Base-by-base conservation (phyloP, 2,797 vertebrate species). In the Eulemur coronatus region DNA sequence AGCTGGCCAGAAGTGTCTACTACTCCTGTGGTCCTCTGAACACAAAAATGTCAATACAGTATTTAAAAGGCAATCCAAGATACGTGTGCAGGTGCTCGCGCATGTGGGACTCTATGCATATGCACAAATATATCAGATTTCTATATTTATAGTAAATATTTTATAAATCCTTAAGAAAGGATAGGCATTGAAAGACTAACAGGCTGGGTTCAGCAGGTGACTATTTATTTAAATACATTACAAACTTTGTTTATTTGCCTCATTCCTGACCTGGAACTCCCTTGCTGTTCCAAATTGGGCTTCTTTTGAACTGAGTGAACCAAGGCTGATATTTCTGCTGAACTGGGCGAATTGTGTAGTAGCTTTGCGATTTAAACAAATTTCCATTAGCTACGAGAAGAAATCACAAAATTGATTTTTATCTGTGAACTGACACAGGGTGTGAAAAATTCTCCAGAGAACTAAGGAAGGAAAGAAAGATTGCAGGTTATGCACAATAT, bases 381-480 rank as follows among this genome's bases (percentile, higher is more conserved):
- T 90, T 88, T 96, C 41, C 33, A 91, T 76, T 93, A 90, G 80
- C 33, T 89, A 84, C 20, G 18, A 81, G 11, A 89, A 84, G 69
- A 65, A 88, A 79, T 93, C 35, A 87, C 6, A 78, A 95, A 96
- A 85, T 26, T 87, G 70, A 93, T 94, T 96, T 97, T 97, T 55
- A 89, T 95, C 86, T 93, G n/a, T 96, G 91, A 96, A 88, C 8
- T 67, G 61, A 79, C 33, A 90, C 1, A 70, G 9, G 28, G 41
- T 5, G n/a, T 84, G n/a, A 76, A 94, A 86, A 82, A 84, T 38
- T 94, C 52, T 91, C 67, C 59, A 80, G 43, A 95, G 46, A 67
- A 48, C 59, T 20, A 81, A 70, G 12, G 14, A 85, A 84, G 73
- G 30, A 89, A 89, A 85, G 18, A 73, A 92, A 95, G 13, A 79